These are phyloP conservation scores for Amniataba percoides DNA, from an alignment of 2,797 vertebrate species.

Conservation along the genomic window DNA sequence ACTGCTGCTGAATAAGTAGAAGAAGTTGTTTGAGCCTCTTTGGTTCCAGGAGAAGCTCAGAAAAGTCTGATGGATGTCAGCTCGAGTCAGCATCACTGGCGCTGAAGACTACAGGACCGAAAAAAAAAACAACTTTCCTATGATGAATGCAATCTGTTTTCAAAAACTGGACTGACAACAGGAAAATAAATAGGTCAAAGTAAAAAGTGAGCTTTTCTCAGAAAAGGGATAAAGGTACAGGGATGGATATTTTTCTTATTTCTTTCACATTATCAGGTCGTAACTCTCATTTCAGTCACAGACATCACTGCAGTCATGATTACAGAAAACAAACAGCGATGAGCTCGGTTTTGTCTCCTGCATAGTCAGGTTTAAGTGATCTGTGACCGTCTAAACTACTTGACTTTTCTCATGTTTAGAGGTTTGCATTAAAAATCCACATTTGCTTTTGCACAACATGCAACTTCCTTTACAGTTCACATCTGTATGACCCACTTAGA, in stretches of 20 bases:
- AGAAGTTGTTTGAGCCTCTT: too few species aligned
- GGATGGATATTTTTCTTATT: background rate
- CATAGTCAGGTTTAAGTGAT: slow-evolving; percentile 32
- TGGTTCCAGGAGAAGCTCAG: too few species aligned
- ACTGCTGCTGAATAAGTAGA: too few species aligned
- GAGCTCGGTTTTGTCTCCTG: slow-evolving; percentile 32
- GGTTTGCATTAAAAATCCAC: background rate
- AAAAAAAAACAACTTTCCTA: background rate
- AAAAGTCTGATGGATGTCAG: too few species aligned
- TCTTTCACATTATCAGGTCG: background rate
- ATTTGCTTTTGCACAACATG: slow-evolving; percentile 8
- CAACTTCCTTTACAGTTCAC: slow-evolving; percentile 28
- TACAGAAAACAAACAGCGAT: slow-evolving; percentile 3
- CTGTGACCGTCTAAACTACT: slow-evolving; percentile 9
- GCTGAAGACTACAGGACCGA: background rate
- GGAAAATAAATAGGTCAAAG: background rate
- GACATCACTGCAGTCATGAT: background rate
- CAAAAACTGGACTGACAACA: background rate
- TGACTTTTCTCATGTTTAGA: slow-evolving; percentile 23
- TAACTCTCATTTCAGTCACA: slow-evolving; percentile 5
- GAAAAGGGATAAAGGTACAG: background rate
- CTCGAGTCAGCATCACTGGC: background rate
- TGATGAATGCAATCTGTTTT: background rate
- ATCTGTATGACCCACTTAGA: slow-evolving; percentile 36
- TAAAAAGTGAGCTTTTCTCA: background rate